Base-by-base conservation (phyloP, 2,797 vertebrate genomes). In the Notamacropus eugenii region DNA sequence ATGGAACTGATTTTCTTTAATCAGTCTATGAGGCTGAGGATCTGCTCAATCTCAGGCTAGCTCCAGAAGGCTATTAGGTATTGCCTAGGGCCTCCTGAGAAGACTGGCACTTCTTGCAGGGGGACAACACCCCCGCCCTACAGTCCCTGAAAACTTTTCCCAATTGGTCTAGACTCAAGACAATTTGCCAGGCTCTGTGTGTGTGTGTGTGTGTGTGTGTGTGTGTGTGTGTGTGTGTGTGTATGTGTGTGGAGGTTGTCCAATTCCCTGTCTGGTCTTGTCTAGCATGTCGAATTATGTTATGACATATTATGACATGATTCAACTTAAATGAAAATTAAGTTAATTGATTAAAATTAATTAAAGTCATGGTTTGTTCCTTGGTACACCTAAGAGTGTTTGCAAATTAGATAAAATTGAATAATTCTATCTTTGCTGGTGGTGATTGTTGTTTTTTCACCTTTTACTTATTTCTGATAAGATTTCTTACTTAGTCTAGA, bases 181-280 rank as follows among this genome's bases (percentile, higher is more conserved):
- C 24, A 14, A 29, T 3, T 4, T 6, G 4, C 1, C 1, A 3
- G 3, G 28, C 50, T 92, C n/a, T n/a, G n/a, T n/a, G n/a, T n/a
- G 4, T 50, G 50, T 50, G 50, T 50, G 50, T 50, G 50, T 3
- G 50, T 50, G 50, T 50, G 50, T 50, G 50, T 50, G 50, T 50
- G 50, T 50, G 50, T 50, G 50, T 3, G 50, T 50, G 50, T 50
- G 50, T 52, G 50, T 5, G 50, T 5, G 50, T 52, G 50, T 52
- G 50, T 52, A 1, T 52, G 50, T 52, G 50, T 52, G 50, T 87
- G 55, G 19, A 3, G 4, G 40, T 9, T 12, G 24, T 22, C 90
- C 22, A 31, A 28, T 55, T 92, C 55, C 54, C 29, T 13, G n/a
- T 90, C 57, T 94, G 0, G 55, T 95, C 52, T 58, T 90, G 50